phyloP scores from a whole-genome alignment of 2,888 invertebrate species.

The Clistopyga incitator region DNA sequence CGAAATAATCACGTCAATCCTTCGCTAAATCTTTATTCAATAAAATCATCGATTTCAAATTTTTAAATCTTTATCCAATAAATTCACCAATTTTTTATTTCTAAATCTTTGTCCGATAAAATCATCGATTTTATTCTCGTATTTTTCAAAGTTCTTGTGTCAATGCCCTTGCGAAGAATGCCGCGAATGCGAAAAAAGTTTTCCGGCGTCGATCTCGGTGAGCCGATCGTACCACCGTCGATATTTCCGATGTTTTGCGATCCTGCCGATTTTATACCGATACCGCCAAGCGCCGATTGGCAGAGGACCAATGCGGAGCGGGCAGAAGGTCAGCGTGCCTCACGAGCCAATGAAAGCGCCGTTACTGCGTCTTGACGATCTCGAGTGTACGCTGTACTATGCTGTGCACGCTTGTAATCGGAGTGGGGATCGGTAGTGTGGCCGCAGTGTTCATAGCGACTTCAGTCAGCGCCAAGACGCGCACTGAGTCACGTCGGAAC shows the following conservation, averaged over 20 bases:
- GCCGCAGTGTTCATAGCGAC: slow-evolving; percentile 55
- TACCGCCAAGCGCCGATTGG: slow-evolving; percentile 31
- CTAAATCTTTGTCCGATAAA: too few relatives aligned
- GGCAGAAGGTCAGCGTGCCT: slow-evolving; percentile 37
- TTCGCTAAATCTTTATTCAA: too few relatives aligned
- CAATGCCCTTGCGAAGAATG: neutral
- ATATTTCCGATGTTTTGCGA: slow-evolving; percentile 12
- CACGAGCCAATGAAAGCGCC: slow-evolving; percentile 60
- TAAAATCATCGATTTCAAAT: too few relatives aligned
- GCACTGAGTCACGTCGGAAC: slow-evolving; percentile 64
- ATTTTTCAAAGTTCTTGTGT: neutral
- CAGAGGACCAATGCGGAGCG: slow-evolving; percentile 53
- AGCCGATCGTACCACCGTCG: neutral
- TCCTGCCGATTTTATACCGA: slow-evolving; percentile 24
- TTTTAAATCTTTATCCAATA: too few relatives aligned
- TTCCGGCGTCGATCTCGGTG: neutral
- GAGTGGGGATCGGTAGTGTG: slow-evolving; percentile 64
- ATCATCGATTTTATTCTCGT: too few relatives aligned
- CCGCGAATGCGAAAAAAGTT: neutral
- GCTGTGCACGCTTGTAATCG: neutral
- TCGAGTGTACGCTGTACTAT: slow-evolving; percentile 5
- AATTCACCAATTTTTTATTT: too few relatives aligned
- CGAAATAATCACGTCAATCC: too few relatives aligned
- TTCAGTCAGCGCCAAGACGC: slow-evolving; percentile 76
- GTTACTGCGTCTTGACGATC: slow-evolving; percentile 16